phyloP scores from a whole-genome alignment of 2,113 vertebrate species.

The Poecile atricapillus region DNA sequence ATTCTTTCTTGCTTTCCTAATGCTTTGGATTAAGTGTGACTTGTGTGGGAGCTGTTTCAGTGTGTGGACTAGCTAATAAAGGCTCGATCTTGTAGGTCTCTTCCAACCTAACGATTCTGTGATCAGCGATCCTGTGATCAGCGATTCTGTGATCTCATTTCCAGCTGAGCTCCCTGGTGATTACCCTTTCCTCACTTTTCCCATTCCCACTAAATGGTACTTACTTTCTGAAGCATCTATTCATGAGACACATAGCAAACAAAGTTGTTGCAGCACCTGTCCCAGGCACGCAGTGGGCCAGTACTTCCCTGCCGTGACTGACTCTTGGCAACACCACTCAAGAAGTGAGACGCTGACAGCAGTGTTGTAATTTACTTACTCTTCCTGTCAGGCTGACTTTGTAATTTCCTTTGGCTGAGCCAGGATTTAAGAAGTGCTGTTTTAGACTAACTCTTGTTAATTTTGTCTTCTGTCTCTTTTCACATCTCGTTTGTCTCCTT shows the following conservation, averaged over 20 bases:
- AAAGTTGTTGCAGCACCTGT: neutral
- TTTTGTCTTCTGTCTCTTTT: constrained; percentile 36
- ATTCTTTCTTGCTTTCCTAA: neutral
- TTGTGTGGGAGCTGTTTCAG: neutral
- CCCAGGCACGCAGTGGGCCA: accelerated
- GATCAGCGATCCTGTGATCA: no score
- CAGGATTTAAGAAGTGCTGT: neutral
- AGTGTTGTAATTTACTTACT: neutral
- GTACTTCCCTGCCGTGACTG: neutral
- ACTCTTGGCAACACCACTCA: neutral
- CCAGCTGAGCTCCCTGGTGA: neutral
- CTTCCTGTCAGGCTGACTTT: constrained; percentile 6
- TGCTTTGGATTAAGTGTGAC: neutral
- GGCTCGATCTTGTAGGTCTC: neutral
- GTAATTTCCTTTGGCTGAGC: constrained; percentile 16
- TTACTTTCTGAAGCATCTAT: neutral
- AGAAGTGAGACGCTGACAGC: neutral
- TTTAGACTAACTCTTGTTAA: constrained; percentile 4
- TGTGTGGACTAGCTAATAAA: neutral
- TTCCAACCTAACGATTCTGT: no score
- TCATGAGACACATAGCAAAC: neutral
- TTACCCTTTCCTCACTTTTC: neutral
- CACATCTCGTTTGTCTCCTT: constrained; percentile 17
- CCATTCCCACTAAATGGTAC: neutral
- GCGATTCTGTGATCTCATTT: neutral